Percentiles rank a stretch among this genome's conserved stretches.
Conservation (phyloP, 2,113 vertebrate genomes). For the Tringa solitaria region DNA sequence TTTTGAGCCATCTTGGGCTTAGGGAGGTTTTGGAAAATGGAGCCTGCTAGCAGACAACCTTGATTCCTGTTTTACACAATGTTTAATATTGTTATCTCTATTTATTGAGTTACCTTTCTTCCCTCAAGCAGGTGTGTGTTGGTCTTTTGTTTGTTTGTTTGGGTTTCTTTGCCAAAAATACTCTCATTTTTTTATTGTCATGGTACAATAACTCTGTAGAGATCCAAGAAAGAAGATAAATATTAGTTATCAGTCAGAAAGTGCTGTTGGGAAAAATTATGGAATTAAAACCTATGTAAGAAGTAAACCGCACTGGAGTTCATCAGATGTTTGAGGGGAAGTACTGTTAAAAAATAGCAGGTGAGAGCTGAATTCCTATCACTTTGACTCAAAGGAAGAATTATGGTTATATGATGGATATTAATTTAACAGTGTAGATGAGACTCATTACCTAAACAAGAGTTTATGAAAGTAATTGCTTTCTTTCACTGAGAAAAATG, state of each 20-base stretch:
- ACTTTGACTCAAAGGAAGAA: not conserved
- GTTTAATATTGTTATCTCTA: not conserved
- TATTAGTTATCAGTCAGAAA: not conserved
- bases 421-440: not conserved
- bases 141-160: too few species aligned
- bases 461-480: not conserved
- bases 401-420: not conserved
- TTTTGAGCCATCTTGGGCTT: not conserved
- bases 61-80: not conserved
- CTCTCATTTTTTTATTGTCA: not conserved
- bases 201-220: not conserved
- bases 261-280: not conserved
- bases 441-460: not conserved
- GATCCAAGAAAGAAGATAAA: not conserved
- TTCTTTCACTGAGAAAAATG: not conserved
- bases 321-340: not conserved
- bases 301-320: not conserved
- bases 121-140: not conserved
- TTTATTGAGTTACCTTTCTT: not conserved
- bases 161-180: not conserved
- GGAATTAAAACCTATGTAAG: not conserved
- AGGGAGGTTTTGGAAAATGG: not conserved
- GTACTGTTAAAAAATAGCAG: not conserved
- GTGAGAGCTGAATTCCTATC: not conserved
- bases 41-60: not conserved